These are phyloP conservation scores for Myotis yumanensis DNA, from an alignment of 2,113 vertebrate genomes.

Conservation along the genomic window DNA sequence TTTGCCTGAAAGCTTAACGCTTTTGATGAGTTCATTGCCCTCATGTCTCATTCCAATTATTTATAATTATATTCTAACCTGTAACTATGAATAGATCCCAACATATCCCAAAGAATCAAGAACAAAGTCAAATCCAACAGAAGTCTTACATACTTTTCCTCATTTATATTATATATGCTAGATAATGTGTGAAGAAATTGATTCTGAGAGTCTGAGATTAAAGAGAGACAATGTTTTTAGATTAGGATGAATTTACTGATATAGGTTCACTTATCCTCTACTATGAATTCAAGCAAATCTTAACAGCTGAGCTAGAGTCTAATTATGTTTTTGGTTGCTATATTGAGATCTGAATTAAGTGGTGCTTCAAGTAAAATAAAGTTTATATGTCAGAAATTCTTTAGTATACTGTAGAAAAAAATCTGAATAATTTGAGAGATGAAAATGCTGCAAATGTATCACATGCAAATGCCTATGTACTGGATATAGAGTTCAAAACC, in stretches of 20 bases:
- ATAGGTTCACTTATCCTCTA: not conserved
- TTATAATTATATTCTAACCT: slow-evolving; percentile 1
- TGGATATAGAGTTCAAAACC: too few relatives aligned
- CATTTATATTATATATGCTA: not conserved
- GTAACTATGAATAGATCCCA: slow-evolving; percentile 8
- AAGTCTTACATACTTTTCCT: not conserved
- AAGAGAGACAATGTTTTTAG: not conserved
- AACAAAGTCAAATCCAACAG: not conserved
- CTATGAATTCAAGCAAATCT: not conserved
- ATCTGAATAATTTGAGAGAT: not conserved
- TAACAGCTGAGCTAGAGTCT: not conserved
- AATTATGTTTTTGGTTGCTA: not conserved
- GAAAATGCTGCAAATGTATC: not conserved
- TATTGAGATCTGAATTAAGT: not conserved
- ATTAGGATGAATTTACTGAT: not conserved
- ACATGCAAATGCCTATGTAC: not conserved
- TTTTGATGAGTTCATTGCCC: not conserved
- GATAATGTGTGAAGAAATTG: too few relatives aligned
- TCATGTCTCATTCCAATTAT: not conserved
- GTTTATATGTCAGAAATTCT: not conserved
- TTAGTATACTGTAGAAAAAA: not conserved
- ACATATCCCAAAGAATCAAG: not conserved
- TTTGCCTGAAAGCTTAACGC: not conserved
- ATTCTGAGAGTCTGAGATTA: not conserved
- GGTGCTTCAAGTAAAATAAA: not conserved